Percentiles rank a stretch among this genome's conserved stretches.
These are phyloP conservation scores for Cyanistes caeruleus DNA, from an alignment of 2,113 vertebrate genomes.

Conservation along the genomic window DNA sequence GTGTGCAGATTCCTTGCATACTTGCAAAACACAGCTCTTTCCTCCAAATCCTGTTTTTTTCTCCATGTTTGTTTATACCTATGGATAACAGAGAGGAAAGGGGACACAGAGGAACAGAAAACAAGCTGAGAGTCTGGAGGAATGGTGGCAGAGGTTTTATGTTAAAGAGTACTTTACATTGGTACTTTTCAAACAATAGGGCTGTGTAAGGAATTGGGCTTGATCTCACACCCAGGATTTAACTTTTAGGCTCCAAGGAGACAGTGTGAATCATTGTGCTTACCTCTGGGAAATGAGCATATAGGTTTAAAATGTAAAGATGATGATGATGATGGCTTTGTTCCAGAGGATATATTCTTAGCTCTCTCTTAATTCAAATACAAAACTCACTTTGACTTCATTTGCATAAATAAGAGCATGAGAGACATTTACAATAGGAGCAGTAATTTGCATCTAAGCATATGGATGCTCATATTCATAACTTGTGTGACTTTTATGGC, in stretches of 20 bases:
- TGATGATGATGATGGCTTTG: background rate
- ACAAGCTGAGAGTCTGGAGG: background rate
- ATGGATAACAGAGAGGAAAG: background rate
- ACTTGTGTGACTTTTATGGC: background rate
- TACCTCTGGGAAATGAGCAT: background rate
- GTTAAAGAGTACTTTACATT: accelerated
- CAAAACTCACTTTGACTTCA: background rate
- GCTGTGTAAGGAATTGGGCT: background rate
- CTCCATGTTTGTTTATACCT: background rate
- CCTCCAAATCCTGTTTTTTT: background rate
- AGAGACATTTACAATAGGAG: background rate
- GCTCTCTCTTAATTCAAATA: background rate
- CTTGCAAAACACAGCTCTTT: background rate
- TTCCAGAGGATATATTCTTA: background rate
- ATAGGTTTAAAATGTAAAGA: background rate
- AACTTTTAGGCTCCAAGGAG: background rate
- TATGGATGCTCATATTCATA: background rate
- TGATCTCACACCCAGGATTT: background rate
- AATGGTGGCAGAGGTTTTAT: background rate
- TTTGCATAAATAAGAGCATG: background rate
- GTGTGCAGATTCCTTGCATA: background rate
- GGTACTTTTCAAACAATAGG: background rate
- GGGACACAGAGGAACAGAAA: background rate
- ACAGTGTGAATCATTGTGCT: background rate
- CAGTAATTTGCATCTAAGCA: background rate